These are phyloP conservation scores for Antedon mediterranea DNA, from an alignment of 53 echinoderm and acorn worm genomes.

Conservation along the genomic window DNA sequence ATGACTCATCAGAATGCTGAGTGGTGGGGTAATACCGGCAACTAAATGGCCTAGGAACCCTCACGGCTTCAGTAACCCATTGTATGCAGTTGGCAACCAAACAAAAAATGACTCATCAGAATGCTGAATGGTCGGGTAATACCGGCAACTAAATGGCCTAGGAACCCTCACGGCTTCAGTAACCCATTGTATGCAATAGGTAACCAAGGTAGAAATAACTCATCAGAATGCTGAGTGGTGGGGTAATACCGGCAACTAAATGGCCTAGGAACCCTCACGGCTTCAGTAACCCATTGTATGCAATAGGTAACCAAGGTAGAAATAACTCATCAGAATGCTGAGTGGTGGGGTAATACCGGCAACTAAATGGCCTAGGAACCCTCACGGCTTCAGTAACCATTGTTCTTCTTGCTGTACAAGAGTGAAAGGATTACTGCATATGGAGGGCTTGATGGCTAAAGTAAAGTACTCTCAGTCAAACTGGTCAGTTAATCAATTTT, in stretches of 20 bases:
- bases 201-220: background rate
- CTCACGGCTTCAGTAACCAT: too few species aligned
- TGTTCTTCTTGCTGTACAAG: too few species aligned
- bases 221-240: background rate
- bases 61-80: too few species aligned
- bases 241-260: background rate
- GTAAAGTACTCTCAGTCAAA: too few species aligned
- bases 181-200: background rate
- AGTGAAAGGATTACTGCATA: too few species aligned
- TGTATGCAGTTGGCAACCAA: background rate
- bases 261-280: background rate
- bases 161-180: background rate
- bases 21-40: background rate
- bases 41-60: too few species aligned
- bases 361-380: too few species aligned
- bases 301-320: background rate
- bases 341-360: too few species aligned
- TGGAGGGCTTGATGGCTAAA: too few species aligned
- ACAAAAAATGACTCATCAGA: background rate
- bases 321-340: background rate
- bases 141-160: background rate
- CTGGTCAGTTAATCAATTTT: too few species aligned
- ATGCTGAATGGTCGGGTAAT: background rate
- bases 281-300: background rate
- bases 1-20: background rate